Conservation (phyloP, 1,140 invertebrate genomes). For the Drosophila tropicalis region DNA sequence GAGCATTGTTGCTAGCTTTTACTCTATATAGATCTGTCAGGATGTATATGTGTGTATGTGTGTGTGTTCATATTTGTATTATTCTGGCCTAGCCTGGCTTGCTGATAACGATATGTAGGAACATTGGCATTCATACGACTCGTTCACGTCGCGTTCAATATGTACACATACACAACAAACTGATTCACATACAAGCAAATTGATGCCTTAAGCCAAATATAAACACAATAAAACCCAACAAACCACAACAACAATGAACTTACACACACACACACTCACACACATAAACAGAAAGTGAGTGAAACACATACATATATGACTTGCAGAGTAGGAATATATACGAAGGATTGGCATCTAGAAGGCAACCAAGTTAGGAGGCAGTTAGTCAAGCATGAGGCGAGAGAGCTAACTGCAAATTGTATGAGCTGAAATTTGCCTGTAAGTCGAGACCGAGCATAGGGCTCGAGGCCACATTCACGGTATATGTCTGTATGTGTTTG, state of each 20-base stretch:
- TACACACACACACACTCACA: slow-evolving; percentile 39
- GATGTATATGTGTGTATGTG: background rate
- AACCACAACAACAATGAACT: slow-evolving; percentile 71
- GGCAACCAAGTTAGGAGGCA: slow-evolving; percentile 58
- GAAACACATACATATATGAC: slow-evolving; percentile 29
- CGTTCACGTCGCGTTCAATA: slow-evolving; percentile 35
- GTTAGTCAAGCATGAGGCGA: slow-evolving; percentile 70
- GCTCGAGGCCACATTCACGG: slow-evolving; percentile 18
- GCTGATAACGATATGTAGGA: slow-evolving; percentile 54
- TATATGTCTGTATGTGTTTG: slow-evolving; percentile 2
- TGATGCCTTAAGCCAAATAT: slow-evolving; percentile 80
- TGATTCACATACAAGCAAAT: slow-evolving; percentile 68
- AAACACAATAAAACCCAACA: slow-evolving; percentile 82
- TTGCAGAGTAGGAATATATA: slow-evolving; percentile 23
- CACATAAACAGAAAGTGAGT: slow-evolving; percentile 34
- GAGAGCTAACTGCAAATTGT: slow-evolving; percentile 75
- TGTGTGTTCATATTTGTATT: slow-evolving; percentile 65
- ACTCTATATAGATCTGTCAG: slow-evolving; percentile 13
- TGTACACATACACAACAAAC: slow-evolving; percentile 30
- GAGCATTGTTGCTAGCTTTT: slow-evolving; percentile 50
- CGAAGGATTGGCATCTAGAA: slow-evolving; percentile 9
- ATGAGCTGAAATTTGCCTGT: slow-evolving; percentile 70
- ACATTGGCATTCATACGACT: slow-evolving; percentile 45
- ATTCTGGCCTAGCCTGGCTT: slow-evolving; percentile 66
- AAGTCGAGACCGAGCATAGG: slow-evolving; percentile 31